phyloP scores from a whole-genome alignment of 2,113 vertebrate genomes.

The Microtus richardsoni region DNA sequence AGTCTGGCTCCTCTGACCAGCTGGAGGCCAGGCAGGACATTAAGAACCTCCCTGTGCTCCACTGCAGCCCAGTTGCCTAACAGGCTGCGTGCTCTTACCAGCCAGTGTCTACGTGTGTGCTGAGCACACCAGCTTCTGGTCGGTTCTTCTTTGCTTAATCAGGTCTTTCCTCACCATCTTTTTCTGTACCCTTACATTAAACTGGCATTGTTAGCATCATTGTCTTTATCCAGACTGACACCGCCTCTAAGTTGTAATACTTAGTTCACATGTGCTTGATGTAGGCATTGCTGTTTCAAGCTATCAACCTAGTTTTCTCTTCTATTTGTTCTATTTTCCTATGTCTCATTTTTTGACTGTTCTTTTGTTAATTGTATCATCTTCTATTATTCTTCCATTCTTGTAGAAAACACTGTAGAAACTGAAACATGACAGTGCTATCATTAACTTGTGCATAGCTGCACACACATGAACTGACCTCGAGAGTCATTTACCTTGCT shows the following conservation, averaged over 20 bases:
- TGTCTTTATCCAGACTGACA: neutral
- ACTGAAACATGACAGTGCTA: neutral
- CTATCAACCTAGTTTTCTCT: neutral
- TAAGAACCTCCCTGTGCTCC: neutral
- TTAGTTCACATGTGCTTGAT: neutral
- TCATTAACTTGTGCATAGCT: no score
- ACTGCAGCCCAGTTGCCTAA: neutral
- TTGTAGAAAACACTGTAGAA: constrained; percentile 4
- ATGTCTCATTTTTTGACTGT: neutral
- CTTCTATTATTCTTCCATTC: neutral
- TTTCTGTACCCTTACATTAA: neutral
- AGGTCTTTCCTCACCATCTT: neutral
- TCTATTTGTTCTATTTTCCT: neutral
- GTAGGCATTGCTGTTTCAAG: neutral
- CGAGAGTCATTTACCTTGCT: neutral
- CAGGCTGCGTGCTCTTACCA: neutral
- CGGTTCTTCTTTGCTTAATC: neutral
- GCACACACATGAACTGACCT: neutral
- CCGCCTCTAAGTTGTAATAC: neutral
- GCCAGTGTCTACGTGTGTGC: neutral
- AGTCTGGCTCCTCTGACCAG: neutral
- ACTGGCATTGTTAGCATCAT: neutral
- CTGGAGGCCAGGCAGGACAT: neutral
- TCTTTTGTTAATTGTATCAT: neutral
- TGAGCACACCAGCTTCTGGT: neutral